These are phyloP conservation scores for Mastomys natalensis DNA, from an alignment of 2,113 vertebrate genomes.

Conservation along the genomic window DNA sequence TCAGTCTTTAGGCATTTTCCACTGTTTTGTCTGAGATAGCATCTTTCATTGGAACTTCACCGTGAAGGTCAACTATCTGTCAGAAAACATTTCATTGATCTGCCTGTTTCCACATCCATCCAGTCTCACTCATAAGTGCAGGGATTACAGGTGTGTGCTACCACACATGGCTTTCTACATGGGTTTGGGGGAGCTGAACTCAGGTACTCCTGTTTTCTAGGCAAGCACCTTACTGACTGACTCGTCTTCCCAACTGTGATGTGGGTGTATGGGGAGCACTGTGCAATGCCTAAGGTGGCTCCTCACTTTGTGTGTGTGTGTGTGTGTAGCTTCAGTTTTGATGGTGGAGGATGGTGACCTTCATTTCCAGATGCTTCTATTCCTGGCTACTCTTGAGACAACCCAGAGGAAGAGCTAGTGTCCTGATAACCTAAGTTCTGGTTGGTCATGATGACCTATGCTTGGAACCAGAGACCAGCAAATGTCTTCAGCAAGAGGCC, in stretches of 20 bases:
- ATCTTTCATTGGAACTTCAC: background rate
- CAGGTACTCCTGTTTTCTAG: background rate
- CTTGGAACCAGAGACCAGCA: fast-evolving
- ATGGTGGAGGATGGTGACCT: background rate
- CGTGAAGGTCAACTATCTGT: background rate
- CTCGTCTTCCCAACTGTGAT: background rate
- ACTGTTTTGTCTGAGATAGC: background rate
- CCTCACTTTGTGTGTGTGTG: fast-evolving
- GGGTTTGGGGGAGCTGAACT: background rate
- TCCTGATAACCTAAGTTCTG: fast-evolving
- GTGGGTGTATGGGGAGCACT: fast-evolving
- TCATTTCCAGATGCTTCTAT: no score
- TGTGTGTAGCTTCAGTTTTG: no score
- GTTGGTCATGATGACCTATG: fast-evolving
- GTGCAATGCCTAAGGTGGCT: fast-evolving
- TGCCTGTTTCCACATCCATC: background rate
- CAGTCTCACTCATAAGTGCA: background rate
- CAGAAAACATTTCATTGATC: no score
- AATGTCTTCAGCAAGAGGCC: fast-evolving
- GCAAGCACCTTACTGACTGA: background rate
- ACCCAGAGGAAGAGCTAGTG: no score
- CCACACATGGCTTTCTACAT: background rate
- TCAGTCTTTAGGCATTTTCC: background rate
- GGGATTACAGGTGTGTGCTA: background rate
- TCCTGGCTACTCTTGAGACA: background rate